phyloP scores from a whole-genome alignment of 2,888 invertebrate species.

The Onchidella celtica region DNA sequence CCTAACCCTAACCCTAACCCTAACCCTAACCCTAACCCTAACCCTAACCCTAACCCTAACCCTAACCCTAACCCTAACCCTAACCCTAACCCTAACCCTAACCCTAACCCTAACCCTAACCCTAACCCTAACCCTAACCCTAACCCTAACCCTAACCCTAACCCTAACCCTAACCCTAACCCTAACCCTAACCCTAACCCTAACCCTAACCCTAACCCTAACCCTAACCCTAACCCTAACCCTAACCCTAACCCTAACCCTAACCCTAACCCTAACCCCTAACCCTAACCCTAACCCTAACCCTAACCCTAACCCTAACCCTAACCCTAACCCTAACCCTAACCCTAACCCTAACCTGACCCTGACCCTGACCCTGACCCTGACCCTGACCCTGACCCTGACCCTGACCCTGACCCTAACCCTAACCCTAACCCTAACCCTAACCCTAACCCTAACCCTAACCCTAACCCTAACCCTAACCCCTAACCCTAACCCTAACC shows the following conservation, averaged over 20 bases:
- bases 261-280: no score
- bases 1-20: no score
- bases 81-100: no score
- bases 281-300: constrained; percentile 19
- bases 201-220: constrained; percentile 17
- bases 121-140: no score
- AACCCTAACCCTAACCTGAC: constrained; percentile 19
- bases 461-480: no score
- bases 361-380: constrained; percentile 14
- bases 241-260: not conserved
- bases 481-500: no score
- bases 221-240: not conserved
- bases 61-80: no score
- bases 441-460: constrained; percentile 16
- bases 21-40: no score
- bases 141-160: no score
- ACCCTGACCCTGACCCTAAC: no score
- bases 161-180: constrained; percentile 12
- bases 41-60: no score
- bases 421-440: constrained; percentile 19
- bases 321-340: constrained; percentile 19
- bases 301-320: constrained; percentile 16
- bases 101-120: no score
- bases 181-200: constrained; percentile 19
- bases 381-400: constrained; percentile 10